These are phyloP conservation scores for Phyllotis vaccarum DNA, from an alignment of 2,797 vertebrate genomes.

Conservation along the genomic window DNA sequence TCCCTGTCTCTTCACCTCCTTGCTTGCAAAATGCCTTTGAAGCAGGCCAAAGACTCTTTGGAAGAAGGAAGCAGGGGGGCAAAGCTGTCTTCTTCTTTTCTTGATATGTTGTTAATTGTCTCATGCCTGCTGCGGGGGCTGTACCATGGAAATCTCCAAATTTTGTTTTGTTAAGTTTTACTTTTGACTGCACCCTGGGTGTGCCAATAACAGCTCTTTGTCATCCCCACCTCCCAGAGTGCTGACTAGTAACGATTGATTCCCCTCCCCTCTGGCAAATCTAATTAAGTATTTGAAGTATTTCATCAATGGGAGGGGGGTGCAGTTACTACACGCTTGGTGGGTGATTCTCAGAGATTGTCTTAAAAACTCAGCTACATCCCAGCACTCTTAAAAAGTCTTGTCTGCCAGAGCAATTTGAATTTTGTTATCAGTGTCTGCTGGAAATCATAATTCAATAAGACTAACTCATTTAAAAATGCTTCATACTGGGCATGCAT, in stretches of 20 bases:
- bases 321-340: slow-evolving; percentile 85
- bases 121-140: slow-evolving; percentile 76
- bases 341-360: slow-evolving; percentile 87
- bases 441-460: slow-evolving; percentile 98
- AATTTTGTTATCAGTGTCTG: slow-evolving; percentile 98
- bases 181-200: slow-evolving; percentile 82
- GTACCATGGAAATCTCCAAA: slow-evolving; percentile 79
- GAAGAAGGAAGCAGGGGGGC: slow-evolving; percentile 82
- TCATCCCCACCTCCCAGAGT: slow-evolving; percentile 81
- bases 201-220: slow-evolving; percentile 80
- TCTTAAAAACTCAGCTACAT: slow-evolving; percentile 87
- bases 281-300: slow-evolving; percentile 91
- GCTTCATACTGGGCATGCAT: slow-evolving; percentile 93
- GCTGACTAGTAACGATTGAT: slow-evolving; percentile 84
- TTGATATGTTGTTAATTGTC: slow-evolving; percentile 86
- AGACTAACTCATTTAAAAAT: slow-evolving; percentile 97
- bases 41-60: slow-evolving; percentile 84
- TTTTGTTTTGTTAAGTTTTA: slow-evolving; percentile 81
- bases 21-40: slow-evolving; percentile 84
- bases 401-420: slow-evolving; percentile 96
- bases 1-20: slow-evolving; percentile 79
- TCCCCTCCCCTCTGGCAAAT: slow-evolving; percentile 85
- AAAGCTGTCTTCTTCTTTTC: slow-evolving; percentile 80
- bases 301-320: slow-evolving; percentile 84
- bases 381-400: slow-evolving; percentile 89